Conservation (phyloP, 2,888 invertebrate species). For the Megalurothrips usitatus region DNA sequence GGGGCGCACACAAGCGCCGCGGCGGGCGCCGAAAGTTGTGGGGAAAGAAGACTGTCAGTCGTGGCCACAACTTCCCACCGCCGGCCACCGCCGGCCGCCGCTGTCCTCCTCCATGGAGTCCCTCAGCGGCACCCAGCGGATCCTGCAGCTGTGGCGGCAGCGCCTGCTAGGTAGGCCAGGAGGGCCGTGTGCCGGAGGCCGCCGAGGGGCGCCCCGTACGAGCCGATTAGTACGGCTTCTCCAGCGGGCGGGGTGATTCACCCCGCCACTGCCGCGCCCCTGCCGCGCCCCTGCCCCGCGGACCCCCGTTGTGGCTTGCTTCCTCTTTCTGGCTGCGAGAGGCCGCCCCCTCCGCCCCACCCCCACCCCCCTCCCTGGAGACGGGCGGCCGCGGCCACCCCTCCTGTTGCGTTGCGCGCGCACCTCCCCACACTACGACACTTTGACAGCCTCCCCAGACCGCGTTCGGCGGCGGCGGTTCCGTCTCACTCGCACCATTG, state of each 20-base stretch:
- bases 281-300: no score
- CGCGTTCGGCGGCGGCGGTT: background rate
- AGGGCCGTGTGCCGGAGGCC: background rate
- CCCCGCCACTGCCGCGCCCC: no score
- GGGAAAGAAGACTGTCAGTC: no score
- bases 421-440: background rate
- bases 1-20: no score
- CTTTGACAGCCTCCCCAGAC: background rate
- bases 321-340: background rate
- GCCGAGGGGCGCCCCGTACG: background rate
- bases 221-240: background rate
- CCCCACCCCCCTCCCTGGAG: background rate
- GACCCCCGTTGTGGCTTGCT: no score
- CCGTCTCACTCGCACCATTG: background rate
- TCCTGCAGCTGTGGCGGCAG: background rate
- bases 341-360: background rate
- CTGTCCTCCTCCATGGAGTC: background rate
- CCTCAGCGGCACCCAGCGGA: constrained; percentile 4
- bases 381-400: background rate
- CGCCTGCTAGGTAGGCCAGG: background rate
- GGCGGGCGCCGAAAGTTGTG: no score
- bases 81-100: no score
- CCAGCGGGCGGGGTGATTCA: no score
- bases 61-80: no score
- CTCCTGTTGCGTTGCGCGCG: constrained; percentile 15